Base-by-base conservation (phyloP, 2,888 invertebrate species). In the Venustoraphidia nigricollis region DNA sequence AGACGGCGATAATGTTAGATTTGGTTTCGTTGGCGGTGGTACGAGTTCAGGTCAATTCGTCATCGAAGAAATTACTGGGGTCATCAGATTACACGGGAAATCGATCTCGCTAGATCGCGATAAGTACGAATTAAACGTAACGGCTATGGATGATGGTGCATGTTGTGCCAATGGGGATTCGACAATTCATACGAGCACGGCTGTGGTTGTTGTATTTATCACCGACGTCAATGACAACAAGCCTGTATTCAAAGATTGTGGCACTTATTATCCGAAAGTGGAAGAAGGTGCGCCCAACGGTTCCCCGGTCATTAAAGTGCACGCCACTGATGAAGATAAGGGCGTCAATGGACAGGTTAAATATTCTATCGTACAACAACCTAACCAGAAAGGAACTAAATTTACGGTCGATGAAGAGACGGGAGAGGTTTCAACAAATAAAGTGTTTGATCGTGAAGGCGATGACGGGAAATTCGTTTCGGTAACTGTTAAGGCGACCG, bases 221-320 rank as follows among this genome's bases (percentile, higher is more conserved):
- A 94, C 94, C 1, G 95, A 96, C 60, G 93, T 95, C 14, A 96
- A 96, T 64, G 95, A 94, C 62, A 92, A 96, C 65, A 95, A 95
- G 61, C 96, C 95, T 0, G 84, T 90, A 52, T 96, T 96, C 63
- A 89, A 91, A 66, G 90, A 93, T 57, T 96, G 96, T 62, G 81
- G 83, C 1, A 87, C 86, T 1, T 96, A 96, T 65, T 86, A 85
- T 59, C 93, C 93, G 1, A 90, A 92, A 69, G 92, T 93, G 1
- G 90, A 92, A 67, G 93, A 94, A 70, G 92, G 92, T 1, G 92
- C 93, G 8, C 86, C 90, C 0, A 93, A 93, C 59, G 93, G 93
- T 6, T 91, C 91, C 59, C 89, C 90, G 1, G 92, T 93, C 10
- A 89, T 92, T 54, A 92, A 91, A 71, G 92, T 88, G 11, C 89